Percentiles rank a stretch among this genome's conserved stretches.
Evolutionary conservation across 2,113 vertebrate genomes (phyloP).

Genomic region (Nannobrachium achirus): DNA sequence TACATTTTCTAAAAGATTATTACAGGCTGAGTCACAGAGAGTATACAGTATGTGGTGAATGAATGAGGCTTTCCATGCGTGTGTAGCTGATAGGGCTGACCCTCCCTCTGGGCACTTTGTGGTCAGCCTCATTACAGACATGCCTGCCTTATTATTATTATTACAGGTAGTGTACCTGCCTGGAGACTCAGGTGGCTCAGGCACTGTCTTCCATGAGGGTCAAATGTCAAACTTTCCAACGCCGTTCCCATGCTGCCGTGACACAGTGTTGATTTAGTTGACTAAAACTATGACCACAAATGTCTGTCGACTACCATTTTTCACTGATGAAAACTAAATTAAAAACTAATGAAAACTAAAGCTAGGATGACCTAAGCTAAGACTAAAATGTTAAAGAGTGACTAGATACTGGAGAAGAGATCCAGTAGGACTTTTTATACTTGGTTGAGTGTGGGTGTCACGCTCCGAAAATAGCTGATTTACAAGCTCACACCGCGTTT

Average conservation of each 20-base stretch:
- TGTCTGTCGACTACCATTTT: no score
- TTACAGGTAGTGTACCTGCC: background rate
- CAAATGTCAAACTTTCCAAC: background rate
- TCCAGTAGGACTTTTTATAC: no score
- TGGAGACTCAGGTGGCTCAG: background rate
- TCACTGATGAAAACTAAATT: no score
- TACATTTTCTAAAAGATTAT: conserved; percentile 48
- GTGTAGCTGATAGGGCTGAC: conserved; percentile 56
- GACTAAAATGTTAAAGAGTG: no score
- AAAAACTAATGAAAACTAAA: no score
- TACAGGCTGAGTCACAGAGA: conserved; percentile 55
- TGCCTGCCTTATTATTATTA: conserved; percentile 5
- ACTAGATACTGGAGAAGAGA: no score
- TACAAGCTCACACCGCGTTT: no score
- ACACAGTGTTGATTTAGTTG: no score
- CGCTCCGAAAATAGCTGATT: no score
- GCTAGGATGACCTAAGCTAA: no score
- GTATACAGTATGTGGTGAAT: conserved; percentile 44
- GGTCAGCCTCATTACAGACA: conserved; percentile 40
- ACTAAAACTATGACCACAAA: no score
- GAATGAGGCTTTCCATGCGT: conserved; percentile 60
- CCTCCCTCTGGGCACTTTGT: conserved; percentile 29
- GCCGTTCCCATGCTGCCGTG: background rate
- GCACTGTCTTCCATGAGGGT: background rate
- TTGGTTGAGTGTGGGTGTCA: no score